Base-by-base conservation (phyloP, 2,797 vertebrate genomes). In the Centropyge bicolor region DNA sequence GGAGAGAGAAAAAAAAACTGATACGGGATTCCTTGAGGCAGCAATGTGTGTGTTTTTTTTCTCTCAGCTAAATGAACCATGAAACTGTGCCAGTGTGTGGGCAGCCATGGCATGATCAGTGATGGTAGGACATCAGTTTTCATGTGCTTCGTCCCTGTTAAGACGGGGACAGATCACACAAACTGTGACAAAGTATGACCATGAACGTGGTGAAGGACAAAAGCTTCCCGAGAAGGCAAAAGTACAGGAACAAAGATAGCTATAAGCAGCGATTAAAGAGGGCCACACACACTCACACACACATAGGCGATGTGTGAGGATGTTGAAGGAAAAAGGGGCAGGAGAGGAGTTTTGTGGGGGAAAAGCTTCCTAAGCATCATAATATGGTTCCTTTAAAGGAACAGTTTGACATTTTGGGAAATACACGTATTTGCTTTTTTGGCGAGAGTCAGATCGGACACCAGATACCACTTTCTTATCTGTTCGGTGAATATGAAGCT, bases 71-170 rank as follows among this genome's bases (percentile, higher is more conserved):
- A 88, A 78, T 85, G 80, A 85, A 84, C 72, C 82, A 20, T 85
- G 75, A 84, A 86, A 85, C 70, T 51, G 64, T 88, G 82, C 81
- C 67, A 76, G 59, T 69, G 71, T 79, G 84, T 70, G 87, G 76
- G 75, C 75, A 65, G 67, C 49, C 31, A 55, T 56, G 57, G 70
- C 55, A 65, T 52, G 73, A 87, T 85, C 78, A 35, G 66, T 80
- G 83, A 71, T 77, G 70, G 67, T 72, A 77, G 73, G 68, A 88
- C 79, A 76, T 72, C 75, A 19, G 71, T 77, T 85, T 85, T 79
- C 36, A 51, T 72, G 60, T 66, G 71, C 55, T 86, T 81, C 84
- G 82, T 78, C 63, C 60, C 63, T 17, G 55, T 78, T 78, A 57
- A 41, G 74, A 67, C 27, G 31, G 61, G 70, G 72, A 83, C 71